Conservation (phyloP, 2,113 vertebrate genomes). For the Nyctereutes procyonoides region DNA sequence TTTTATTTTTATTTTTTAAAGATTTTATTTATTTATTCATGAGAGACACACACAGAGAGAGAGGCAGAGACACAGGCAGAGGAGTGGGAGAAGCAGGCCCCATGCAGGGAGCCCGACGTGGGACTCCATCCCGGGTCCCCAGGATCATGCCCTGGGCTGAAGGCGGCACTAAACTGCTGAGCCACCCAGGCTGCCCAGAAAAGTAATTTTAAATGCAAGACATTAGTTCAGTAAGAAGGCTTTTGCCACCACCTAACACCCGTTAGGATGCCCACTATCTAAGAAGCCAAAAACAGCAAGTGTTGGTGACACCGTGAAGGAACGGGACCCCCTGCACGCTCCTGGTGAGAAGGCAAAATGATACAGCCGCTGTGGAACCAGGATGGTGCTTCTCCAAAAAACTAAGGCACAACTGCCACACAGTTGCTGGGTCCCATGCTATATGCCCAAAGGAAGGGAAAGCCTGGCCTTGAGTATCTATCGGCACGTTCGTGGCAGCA, state of each 20-base stretch:
- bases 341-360: not conserved
- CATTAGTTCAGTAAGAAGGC: not conserved
- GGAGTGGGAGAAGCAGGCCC: too few relatives aligned
- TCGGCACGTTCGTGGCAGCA: not conserved
- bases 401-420: not conserved
- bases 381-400: not conserved
- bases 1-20: too few relatives aligned
- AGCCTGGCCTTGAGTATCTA: not conserved
- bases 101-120: too few relatives aligned
- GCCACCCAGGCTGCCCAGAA: not conserved
- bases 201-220: slow-evolving; percentile 18
- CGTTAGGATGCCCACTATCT: not conserved
- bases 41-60: too few relatives aligned
- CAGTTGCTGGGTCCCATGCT: not conserved
- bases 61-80: too few relatives aligned
- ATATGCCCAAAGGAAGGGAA: not conserved
- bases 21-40: too few relatives aligned
- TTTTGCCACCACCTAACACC: not conserved
- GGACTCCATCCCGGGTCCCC: too few relatives aligned
- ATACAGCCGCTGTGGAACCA: not conserved
- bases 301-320: not conserved
- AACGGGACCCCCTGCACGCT: not conserved
- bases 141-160: too few relatives aligned
- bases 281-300: not conserved
- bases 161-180: too few relatives aligned